Evolutionary conservation across 2,113 vertebrate species (phyloP).

Genomic region (Psittacara wagleri): DNA sequence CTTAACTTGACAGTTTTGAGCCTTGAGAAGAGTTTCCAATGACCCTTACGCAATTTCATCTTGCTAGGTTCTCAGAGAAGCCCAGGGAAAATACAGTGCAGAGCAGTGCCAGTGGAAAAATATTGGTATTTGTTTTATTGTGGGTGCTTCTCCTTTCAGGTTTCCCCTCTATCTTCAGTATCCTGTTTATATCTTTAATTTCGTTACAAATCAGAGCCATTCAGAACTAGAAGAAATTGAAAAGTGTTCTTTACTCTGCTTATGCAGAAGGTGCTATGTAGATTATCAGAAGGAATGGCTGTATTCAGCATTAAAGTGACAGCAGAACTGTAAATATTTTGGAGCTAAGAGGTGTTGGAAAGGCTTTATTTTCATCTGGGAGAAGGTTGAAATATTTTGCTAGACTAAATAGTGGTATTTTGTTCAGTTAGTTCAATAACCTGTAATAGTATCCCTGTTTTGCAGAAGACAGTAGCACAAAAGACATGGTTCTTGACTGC

Average conservation of each 20-base stretch:
- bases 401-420: neutral
- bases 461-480: constrained; percentile 33
- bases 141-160: neutral
- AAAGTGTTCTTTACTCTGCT: neutral
- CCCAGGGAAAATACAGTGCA: neutral
- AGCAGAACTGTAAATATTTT: constrained; percentile 27
- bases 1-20: neutral
- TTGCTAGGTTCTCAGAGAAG: neutral
- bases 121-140: neutral
- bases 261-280: neutral
- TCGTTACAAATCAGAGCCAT: neutral
- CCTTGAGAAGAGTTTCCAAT: neutral
- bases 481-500: constrained; percentile 16
- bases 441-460: constrained; percentile 14
- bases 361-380: constrained; percentile 13
- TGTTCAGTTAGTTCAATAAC: constrained; percentile 37
- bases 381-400: neutral
- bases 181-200: neutral
- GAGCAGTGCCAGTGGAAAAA: neutral
- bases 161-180: neutral
- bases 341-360: neutral
- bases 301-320: neutral
- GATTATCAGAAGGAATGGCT: neutral
- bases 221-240: neutral
- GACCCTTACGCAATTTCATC: neutral